Percentiles rank a stretch among this genome's conserved stretches.
These are phyloP conservation scores for Mustelus asterias DNA, from an alignment of 2,113 vertebrate species.

Conservation along the genomic window DNA sequence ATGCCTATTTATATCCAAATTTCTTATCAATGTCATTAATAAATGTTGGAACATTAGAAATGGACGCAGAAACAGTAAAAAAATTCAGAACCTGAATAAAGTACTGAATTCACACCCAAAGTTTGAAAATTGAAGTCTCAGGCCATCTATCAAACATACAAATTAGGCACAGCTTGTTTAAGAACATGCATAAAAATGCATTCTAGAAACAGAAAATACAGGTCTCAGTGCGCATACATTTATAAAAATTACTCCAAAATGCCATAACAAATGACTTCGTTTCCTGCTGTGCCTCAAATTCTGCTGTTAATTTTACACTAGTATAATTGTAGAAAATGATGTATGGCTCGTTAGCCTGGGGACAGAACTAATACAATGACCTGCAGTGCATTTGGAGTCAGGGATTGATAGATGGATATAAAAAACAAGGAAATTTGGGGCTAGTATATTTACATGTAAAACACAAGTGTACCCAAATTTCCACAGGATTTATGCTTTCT, in stretches of 20 bases:
- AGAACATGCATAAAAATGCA: constrained; percentile 8
- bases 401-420: not conserved
- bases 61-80: not conserved
- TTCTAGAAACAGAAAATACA: not conserved
- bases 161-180: not conserved
- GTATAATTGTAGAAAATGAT: not conserved
- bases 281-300: not conserved
- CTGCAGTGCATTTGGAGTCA: not conserved
- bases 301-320: not conserved
- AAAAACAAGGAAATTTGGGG: not conserved
- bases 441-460: not conserved
- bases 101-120: not conserved
- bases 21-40: not conserved
- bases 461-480: not conserved
- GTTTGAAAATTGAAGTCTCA: not conserved
- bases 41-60: not conserved
- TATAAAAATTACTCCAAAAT: not conserved
- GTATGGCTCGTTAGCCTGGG: not conserved
- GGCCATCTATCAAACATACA: not conserved
- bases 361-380: not conserved
- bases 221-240: not conserved
- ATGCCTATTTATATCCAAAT: not conserved
- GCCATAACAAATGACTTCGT: not conserved
- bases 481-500: not conserved
- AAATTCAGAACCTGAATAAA: not conserved